Evolutionary conservation across 2,113 vertebrate genomes (phyloP), one percentile per base, ranked within the genome.

Genomic region (Misgurnus mizolepis): DNA sequence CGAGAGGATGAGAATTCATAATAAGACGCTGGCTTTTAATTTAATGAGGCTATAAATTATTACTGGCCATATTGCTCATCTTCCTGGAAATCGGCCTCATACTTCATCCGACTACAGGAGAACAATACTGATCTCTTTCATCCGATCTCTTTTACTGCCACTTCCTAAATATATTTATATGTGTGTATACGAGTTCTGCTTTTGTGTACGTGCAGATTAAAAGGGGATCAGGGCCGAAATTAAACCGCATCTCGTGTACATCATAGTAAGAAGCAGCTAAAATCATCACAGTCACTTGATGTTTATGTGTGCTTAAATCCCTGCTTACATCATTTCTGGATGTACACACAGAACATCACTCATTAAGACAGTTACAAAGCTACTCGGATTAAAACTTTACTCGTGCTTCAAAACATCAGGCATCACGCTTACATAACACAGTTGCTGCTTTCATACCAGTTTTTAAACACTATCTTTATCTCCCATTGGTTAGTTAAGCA

Each of bases 21-120:
- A 55, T 55, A 15, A 55, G 50, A 55, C 11, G 14, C 14, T 55
- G 53, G 18, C 49, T 58, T 74, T 74, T 74, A 60, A 61, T 62
- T 62, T 75, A 75, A 75, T 75, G 72, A 75, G 72, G n/a, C 41
- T 75, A 75, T 75, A 61, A 75, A 62, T 75, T 61, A 62, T 75
- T 62, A 61, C 40, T 6, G 15, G 41, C 40, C 71, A 60, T 61
- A 74, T 61, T 61, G 55, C 72, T 75, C 72, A 75, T 75, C 56
- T 61, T 75, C 56, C 41, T 47, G 41, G 70, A 75, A 75, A 75
- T 75, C 72, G 47, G 71, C 53, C 55, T 73, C 71, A 73, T 60
- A 41, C 71, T 73, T 73, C 71, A 73, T 40, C 10, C 27, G 50
- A 56, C 50, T 56, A 27, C 69, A 34, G 72, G 9, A 43, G 50